These are phyloP conservation scores for Hartigia nigra DNA, from an alignment of 2,888 invertebrate species.

Conservation along the genomic window DNA sequence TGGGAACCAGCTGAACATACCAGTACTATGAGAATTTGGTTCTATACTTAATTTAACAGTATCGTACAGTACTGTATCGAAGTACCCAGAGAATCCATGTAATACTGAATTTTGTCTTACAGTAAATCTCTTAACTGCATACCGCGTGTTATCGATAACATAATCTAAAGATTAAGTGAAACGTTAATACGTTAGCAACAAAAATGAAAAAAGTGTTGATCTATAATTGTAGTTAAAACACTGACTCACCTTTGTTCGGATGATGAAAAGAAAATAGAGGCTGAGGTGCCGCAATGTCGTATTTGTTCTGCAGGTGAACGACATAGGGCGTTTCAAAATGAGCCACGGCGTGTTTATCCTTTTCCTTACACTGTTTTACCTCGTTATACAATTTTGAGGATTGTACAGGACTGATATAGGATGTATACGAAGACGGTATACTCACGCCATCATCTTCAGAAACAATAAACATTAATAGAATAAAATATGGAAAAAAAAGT, in stretches of 20 bases:
- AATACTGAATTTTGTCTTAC: slow-evolving; percentile 82
- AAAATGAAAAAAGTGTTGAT: background rate
- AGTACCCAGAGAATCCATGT: slow-evolving; percentile 97
- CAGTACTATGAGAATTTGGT: slow-evolving; percentile 87
- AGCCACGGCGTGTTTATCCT: slow-evolving; percentile 68
- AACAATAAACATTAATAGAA: slow-evolving; percentile 9
- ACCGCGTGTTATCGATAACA: slow-evolving; percentile 79
- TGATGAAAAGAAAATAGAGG: slow-evolving; percentile 89
- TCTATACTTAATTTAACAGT: slow-evolving; percentile 89
- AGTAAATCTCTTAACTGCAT: slow-evolving; percentile 75
- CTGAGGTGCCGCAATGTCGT: slow-evolving; percentile 79
- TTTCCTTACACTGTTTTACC: slow-evolving; percentile 69
- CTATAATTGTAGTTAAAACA: background rate
- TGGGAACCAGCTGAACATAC: slow-evolving; percentile 99
- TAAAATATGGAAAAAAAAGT: background rate
- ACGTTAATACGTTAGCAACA: background rate
- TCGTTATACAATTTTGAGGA: slow-evolving; percentile 89
- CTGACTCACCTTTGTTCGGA: slow-evolving; percentile 78
- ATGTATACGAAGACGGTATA: slow-evolving; percentile 90
- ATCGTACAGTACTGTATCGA: slow-evolving; percentile 88
- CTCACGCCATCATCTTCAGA: slow-evolving; percentile 81
- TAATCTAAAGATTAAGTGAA: slow-evolving; percentile 47
- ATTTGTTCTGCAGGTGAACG: slow-evolving; percentile 88
- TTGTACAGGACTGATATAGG: slow-evolving; percentile 92
- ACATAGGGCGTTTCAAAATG: slow-evolving; percentile 90